Conservation (phyloP, 1,140 invertebrate species). For the Trichonephila clavata region DNA sequence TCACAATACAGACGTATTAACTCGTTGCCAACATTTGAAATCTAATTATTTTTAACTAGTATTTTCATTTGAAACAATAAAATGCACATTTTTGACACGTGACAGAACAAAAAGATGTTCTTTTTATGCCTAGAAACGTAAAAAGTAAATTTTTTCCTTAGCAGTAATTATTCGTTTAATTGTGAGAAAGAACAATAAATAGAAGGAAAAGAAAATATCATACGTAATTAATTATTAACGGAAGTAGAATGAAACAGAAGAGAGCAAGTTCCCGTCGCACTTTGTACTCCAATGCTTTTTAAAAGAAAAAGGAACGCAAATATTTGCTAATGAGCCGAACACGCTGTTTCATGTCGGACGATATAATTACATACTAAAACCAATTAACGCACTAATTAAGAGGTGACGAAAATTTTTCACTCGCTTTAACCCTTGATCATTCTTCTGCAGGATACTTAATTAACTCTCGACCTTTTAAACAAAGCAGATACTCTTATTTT, state of each 20-base stretch:
- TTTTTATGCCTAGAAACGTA: not conserved
- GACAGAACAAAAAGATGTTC: not conserved
- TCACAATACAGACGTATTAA: not conserved
- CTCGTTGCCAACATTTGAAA: not conserved
- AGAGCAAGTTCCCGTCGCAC: not conserved
- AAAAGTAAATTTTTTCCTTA: not conserved
- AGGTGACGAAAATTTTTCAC: conserved; percentile 33
- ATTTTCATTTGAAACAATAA: not conserved
- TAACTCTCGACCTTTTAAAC: conserved; percentile 41
- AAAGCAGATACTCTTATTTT: conserved; percentile 17
- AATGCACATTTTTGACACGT: not conserved
- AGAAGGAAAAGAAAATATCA: not conserved
- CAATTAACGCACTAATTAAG: conserved; percentile 45
- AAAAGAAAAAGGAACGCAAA: not conserved
- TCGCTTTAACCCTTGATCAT: conserved; percentile 8
- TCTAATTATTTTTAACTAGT: not conserved
- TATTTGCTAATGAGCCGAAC: conserved; percentile 33
- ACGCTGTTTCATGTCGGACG: conserved; percentile 16
- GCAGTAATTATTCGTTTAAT: not conserved
- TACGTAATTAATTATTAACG: not conserved
- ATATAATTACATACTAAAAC: conserved; percentile 47
- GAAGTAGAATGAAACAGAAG: not conserved
- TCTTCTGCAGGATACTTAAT: not conserved
- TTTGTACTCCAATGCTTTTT: not conserved
- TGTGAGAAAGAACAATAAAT: not conserved